Evolutionary conservation across 2,797 vertebrate genomes (phyloP).

Genomic region (Fundulus diaphanus): DNA sequence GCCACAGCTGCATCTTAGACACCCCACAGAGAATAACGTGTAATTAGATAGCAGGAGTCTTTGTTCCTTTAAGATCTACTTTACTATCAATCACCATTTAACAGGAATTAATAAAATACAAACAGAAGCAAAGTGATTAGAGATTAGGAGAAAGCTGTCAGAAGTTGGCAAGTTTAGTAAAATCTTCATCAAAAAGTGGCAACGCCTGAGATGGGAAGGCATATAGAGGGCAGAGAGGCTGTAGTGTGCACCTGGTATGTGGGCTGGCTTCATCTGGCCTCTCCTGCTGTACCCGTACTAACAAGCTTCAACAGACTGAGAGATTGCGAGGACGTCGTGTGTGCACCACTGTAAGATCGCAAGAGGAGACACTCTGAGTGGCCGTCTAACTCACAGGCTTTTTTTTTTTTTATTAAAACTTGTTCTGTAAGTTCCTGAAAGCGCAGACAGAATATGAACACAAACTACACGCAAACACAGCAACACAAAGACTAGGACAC

Average conservation of each 20-base stretch:
- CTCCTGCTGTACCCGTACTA: slow-evolving; percentile 47
- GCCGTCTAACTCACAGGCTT: slow-evolving; percentile 17
- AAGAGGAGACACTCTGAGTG: slow-evolving; percentile 6
- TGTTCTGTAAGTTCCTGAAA: slow-evolving; percentile 46
- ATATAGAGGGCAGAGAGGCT: slow-evolving; percentile 33
- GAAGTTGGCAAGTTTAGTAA: slow-evolving; percentile 4
- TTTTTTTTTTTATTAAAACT: slow-evolving; percentile 53
- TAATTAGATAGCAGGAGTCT: background rate
- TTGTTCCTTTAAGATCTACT: background rate
- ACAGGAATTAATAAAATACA: background rate
- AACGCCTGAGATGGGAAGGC: slow-evolving; percentile 26
- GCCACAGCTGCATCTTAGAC: background rate
- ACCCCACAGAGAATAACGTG: background rate
- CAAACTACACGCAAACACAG: slow-evolving; percentile 23
- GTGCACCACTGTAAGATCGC: slow-evolving; percentile 15
- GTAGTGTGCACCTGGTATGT: slow-evolving; percentile 56
- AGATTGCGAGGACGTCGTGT: slow-evolving; percentile 8
- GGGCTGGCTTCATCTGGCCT: slow-evolving; percentile 58
- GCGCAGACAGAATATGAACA: slow-evolving; percentile 58
- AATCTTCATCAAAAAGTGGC: slow-evolving; percentile 13
- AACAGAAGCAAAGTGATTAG: background rate
- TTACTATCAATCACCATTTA: background rate
- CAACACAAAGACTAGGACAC: slow-evolving; percentile 21
- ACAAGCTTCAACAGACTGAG: slow-evolving; percentile 56
- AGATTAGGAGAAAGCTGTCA: slow-evolving; percentile 7